Evolutionary conservation across 1,140 invertebrate genomes (phyloP).

Genomic region (Drosophila saltans): DNA sequence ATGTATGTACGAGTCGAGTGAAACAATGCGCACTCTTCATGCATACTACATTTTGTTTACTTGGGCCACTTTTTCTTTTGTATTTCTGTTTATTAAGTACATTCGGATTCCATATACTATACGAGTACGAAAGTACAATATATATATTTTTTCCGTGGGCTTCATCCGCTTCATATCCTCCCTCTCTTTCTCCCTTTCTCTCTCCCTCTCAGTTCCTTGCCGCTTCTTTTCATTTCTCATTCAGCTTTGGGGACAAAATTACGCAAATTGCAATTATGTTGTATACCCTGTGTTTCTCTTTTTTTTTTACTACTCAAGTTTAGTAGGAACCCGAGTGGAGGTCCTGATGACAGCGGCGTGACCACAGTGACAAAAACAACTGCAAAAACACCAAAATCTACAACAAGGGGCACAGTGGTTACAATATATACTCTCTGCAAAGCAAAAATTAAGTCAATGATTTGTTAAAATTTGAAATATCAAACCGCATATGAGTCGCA

Average conservation of each 20-base stretch:
- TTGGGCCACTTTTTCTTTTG: slow-evolving; percentile 63
- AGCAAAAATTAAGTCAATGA: no score
- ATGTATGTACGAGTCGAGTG: slow-evolving; percentile 12
- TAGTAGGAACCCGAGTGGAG: slow-evolving; percentile 15
- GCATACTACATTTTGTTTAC: slow-evolving; percentile 61
- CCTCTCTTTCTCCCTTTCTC: not conserved
- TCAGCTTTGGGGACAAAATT: slow-evolving; percentile 71
- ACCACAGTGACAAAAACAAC: slow-evolving; percentile 43
- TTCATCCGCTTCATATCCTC: slow-evolving; percentile 18
- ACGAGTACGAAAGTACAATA: not conserved
- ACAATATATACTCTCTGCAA: no score
- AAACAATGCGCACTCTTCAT: slow-evolving; percentile 43
- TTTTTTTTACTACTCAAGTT: slow-evolving; percentile 18
- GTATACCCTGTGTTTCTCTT: slow-evolving; percentile 56
- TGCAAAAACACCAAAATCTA: not conserved
- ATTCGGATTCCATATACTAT: slow-evolving; percentile 57
- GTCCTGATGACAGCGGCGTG: slow-evolving; percentile 60
- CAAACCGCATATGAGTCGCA: no score
- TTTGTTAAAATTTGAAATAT: no score
- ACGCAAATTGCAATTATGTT: slow-evolving; percentile 74
- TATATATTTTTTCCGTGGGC: slow-evolving; percentile 10
- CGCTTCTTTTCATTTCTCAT: slow-evolving; percentile 64
- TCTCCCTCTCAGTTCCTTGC: slow-evolving; percentile 44
- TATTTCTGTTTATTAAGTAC: slow-evolving; percentile 66
- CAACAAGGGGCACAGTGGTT: slow-evolving; percentile 24